These are phyloP conservation scores for Cichladusa arquata DNA, from an alignment of 2,113 vertebrate genomes.

Conservation along the genomic window DNA sequence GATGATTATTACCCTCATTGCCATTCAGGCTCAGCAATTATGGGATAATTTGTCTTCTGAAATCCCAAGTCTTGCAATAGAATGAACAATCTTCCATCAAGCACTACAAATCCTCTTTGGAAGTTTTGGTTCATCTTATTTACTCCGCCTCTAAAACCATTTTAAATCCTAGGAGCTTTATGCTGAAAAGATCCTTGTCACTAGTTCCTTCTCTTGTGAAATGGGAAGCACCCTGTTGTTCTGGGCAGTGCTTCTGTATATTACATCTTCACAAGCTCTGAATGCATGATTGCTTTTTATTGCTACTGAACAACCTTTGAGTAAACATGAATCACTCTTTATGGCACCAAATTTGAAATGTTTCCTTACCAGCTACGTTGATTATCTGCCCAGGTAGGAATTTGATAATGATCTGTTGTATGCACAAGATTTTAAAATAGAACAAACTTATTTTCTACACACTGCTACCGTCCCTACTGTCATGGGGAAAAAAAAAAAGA, in stretches of 20 bases:
- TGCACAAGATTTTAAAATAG: not conserved
- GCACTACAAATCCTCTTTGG: not conserved
- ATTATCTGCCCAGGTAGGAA: slow-evolving; percentile 15
- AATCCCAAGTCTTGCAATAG: not conserved
- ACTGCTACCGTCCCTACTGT: not conserved
- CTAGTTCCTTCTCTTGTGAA: not conserved
- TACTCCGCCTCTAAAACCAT: not conserved
- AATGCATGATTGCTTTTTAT: slow-evolving; percentile 51
- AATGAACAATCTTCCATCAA: not conserved
- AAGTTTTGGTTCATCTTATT: not conserved
- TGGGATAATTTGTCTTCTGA: not conserved
- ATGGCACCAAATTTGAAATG: slow-evolving; percentile 36
- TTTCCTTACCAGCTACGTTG: slow-evolving; percentile 24
- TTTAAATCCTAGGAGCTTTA: not conserved
- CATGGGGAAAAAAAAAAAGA: not conserved
- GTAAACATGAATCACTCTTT: slow-evolving; percentile 61
- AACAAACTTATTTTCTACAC: not conserved
- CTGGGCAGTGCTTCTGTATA: not conserved
- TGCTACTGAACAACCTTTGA: slow-evolving; percentile 37
- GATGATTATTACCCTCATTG: not conserved
- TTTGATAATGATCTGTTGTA: slow-evolving; percentile 22
- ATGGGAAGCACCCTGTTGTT: not conserved
- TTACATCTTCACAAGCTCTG: not conserved
- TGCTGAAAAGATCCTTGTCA: not conserved
- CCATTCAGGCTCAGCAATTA: not conserved